Evolutionary conservation across 2,797 vertebrate genomes (phyloP), one percentile per base, ranked within the genome.

Genomic region (Mionectes olivaceus): DNA sequence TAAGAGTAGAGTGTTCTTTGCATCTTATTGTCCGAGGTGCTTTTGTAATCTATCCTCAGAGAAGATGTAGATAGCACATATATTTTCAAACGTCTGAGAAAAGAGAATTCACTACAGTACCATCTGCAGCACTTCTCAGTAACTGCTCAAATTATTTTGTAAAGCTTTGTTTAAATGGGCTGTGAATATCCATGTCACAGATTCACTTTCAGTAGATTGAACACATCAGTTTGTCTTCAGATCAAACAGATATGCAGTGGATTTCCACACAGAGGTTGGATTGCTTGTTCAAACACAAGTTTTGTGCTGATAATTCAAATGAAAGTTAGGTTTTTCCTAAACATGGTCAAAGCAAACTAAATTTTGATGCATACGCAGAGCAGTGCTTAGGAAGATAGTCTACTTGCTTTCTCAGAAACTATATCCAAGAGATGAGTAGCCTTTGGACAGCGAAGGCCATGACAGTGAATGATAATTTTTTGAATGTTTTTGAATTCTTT

Each of bases 101-200:
- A 79, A 81, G 30, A 68, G 24, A 77, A 50, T 46, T 61, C 22
- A 57, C 9, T 18, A 33, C 5, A 25, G 49, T 55, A 25, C 52
- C 32, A 83, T 67, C 73, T 80, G 65, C 79, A 30, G 30, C 37
- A 37, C 78, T 93, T 68, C 43, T 83, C 35, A 77, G 49, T 56
- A 90, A 50, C 69, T 61, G 53, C 46, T 68, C 24, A 43, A 43
- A 77, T 84, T 32, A 50, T 91, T 86, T 83, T 55, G 22, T 43
- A 57, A 75, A 78, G 53, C 24, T 80, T 88, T 93, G 53, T 90
- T 90, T 80, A 89, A 94, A 71, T 57, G 35, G 57, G 24, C 69
- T 88, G 67, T 79, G 91, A 94, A 90, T 94, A 93, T 91, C 87
- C 91, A 87, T 67, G 22, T 57, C 76, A 94, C 63, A 87, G 68